Evolutionary conservation across 2,888 invertebrate genomes (phyloP).

Genomic region (Drosophila eohydei): DNA sequence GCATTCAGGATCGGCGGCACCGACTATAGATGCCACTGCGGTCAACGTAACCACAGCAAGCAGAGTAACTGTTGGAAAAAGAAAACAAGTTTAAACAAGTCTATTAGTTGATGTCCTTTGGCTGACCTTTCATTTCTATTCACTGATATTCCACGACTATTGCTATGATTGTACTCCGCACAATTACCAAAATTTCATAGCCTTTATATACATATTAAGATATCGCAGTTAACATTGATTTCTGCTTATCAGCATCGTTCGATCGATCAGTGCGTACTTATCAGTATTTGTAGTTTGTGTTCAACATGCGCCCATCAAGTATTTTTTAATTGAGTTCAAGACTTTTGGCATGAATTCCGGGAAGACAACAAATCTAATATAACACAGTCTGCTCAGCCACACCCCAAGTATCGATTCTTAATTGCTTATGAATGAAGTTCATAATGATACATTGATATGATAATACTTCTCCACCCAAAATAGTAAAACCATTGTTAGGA

Average conservation of each 20-base stretch:
- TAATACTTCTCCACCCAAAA: neutral
- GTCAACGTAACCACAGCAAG: constrained; percentile 74
- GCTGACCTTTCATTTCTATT: constrained; percentile 69
- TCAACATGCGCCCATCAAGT: constrained; percentile 55
- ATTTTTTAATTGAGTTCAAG: constrained; percentile 70
- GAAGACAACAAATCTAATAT: constrained; percentile 43
- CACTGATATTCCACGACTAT: constrained; percentile 58
- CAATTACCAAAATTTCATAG: constrained; percentile 46
- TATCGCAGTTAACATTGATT: constrained; percentile 27
- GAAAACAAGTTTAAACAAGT: neutral
- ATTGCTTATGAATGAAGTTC: constrained; percentile 47
- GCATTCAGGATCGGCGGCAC: constrained; percentile 79
- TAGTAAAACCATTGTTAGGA: neutral
- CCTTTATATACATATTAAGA: constrained; percentile 57
- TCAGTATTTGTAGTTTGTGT: constrained; percentile 51
- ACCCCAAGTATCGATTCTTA: constrained; percentile 34
- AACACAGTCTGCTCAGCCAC: constrained; percentile 38
- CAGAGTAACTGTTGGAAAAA: constrained; percentile 64
- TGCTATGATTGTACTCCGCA: constrained; percentile 66
- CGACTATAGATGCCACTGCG: constrained; percentile 59
- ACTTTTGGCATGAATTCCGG: constrained; percentile 52
- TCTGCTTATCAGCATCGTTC: constrained; percentile 52
- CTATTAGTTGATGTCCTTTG: neutral
- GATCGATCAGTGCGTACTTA: constrained; percentile 41
- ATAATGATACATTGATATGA: neutral